Evolutionary conservation across 2,113 vertebrate genomes (phyloP), one percentile per base, ranked within the genome.

Genomic region (Pelecanoides urinatrix): DNA sequence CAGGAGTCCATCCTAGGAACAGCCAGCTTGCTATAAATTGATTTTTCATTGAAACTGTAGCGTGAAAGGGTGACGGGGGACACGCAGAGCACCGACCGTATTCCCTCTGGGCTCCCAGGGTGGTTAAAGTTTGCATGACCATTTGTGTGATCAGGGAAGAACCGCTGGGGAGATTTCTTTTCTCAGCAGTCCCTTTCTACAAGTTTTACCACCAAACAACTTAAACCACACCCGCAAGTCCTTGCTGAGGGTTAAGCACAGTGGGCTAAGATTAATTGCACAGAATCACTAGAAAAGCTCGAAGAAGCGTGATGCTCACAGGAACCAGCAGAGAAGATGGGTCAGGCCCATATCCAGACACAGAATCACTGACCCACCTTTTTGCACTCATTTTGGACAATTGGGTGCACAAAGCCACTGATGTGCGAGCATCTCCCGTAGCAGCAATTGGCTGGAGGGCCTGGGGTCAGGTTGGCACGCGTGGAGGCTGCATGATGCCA

Each of bases 41-140:
- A 36, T 87, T 87, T 89, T 89, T 78, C 25, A 15, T 26, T 62
- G 45, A 40, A 90, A 62, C 20, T 38, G 0, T 9, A 18, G 23
- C 16, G 20, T 85, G 74, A 42, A 61, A 72, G 27, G 7, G 30
- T 89, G 80, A 11, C 16, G 19, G 58, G 16, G 22, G 16, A 53
- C 38, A 58, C 0, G 0, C 45, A 62, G 19, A 62, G 32, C 58
- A 47, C 14, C 1, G 0, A 18, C 16, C 2, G 0, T 45, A 17
- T 59, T 91, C 44, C n/a, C 49, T 70, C 32, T 29, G 59, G 71
- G 34, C 8, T 86, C 22, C 32, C 47, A 55, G 49, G 19, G 20
- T 23, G 21, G 8, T 32, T 52, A 6, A n/a, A 61, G 27, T 40
- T 79, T 76, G 29, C 0, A 0, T 27, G 50, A 53, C 38, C 32